Conservation (phyloP, 2,113 vertebrate species). For the Myotis davidii region DNA sequence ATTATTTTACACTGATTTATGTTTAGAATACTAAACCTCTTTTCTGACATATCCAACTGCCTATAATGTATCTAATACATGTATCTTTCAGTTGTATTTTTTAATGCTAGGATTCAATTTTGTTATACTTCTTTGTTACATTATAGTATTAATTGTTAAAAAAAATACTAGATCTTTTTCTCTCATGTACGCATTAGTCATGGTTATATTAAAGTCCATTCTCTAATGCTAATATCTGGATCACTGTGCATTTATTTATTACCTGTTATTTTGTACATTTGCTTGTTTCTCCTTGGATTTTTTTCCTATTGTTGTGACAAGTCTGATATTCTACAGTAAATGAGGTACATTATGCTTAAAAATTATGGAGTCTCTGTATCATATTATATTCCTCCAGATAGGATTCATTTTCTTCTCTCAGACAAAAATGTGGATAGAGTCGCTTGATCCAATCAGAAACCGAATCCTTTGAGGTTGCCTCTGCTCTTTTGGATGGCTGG, state of each 20-base stretch:
- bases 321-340: background rate
- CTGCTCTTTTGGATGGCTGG: background rate
- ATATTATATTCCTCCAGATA: background rate
- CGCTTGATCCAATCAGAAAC: background rate
- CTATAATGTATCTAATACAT: background rate
- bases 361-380: background rate
- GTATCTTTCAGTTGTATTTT: background rate
- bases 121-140: background rate
- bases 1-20: background rate
- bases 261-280: background rate
- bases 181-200: background rate
- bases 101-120: background rate
- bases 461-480: background rate
- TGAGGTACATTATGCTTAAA: background rate
- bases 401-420: background rate
- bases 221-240: background rate
- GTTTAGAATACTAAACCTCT: background rate
- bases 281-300: background rate
- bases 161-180: background rate
- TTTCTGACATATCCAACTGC: background rate
- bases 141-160: background rate
- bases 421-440: background rate
- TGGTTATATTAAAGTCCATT: background rate
- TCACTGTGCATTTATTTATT: background rate
- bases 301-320: background rate